A percentile compares a stretch with the other conserved stretches of the same genome.
These are phyloP conservation scores for Zaprionus camerounensis DNA, from an alignment of 1,140 invertebrate genomes.

Conservation along the genomic window DNA sequence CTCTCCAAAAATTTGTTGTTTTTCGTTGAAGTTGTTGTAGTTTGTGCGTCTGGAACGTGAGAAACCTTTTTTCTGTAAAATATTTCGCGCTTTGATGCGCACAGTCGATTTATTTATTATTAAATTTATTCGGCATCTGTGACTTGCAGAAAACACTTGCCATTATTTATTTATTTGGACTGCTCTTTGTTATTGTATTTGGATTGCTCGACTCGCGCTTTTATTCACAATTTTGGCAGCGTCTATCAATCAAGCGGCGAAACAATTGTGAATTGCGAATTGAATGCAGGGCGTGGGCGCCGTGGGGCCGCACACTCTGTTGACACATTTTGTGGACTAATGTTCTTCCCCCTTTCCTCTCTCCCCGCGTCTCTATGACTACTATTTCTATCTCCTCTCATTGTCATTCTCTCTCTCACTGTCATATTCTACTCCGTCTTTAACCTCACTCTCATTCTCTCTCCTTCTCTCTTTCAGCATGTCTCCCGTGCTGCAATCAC, in stretches of 20 bases:
- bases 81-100: slow-evolving; percentile 77
- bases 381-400: not conserved
- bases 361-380: too few relatives aligned
- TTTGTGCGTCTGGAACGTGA: slow-evolving; percentile 65
- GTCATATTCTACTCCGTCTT: not conserved
- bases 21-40: slow-evolving; percentile 17
- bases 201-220: slow-evolving; percentile 30
- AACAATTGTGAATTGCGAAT: slow-evolving; percentile 62
- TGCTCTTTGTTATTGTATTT: slow-evolving; percentile 28
- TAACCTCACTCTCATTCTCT: not conserved
- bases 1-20: slow-evolving; percentile 45
- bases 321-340: slow-evolving; percentile 38
- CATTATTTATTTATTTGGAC: slow-evolving; percentile 48
- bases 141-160: slow-evolving; percentile 61
- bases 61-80: slow-evolving; percentile 50
- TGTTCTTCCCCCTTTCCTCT: not conserved
- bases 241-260: slow-evolving; percentile 61
- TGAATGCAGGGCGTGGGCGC: slow-evolving; percentile 55
- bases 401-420: slow-evolving; percentile 4
- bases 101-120: slow-evolving; percentile 79
- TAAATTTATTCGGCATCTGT: slow-evolving; percentile 78
- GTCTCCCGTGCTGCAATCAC: slow-evolving; percentile 25
- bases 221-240: slow-evolving; percentile 40
- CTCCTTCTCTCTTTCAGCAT: slow-evolving; percentile 33
- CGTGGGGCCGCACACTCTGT: slow-evolving; percentile 6